Base-by-base conservation (phyloP, 1,140 invertebrate species). In the Bicyclus anynana region DNA sequence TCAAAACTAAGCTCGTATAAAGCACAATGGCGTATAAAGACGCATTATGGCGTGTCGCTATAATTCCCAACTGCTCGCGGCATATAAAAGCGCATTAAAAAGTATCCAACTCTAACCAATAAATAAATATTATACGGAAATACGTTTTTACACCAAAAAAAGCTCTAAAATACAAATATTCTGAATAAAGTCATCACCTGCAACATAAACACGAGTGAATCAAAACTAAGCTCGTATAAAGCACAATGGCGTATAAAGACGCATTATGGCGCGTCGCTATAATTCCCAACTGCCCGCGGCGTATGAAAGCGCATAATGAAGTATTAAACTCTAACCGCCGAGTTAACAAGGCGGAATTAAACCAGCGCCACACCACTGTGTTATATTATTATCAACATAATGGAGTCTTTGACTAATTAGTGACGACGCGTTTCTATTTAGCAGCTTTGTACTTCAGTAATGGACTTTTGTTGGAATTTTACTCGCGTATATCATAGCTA, bases 261-360 rank as follows among this genome's bases (percentile, higher is more conserved):
- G 9, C 40, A 20, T 44, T 44, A 44, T 44, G n/a, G 10, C 40
- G 56, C 42, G 20, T 35, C 40, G 47, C 50, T 57, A 54, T 60
- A 26, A 54, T 44, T 48, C 46, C 33, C 23, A 23, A 60, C 44
- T 60, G 52, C 44, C 58, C 58, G 51, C 14, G 48, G 58, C 52
- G 53, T 49, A 54, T 60, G 58, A 60, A 60, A 54, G 52, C 58
- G 48, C 58, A 54, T 60, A 54, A 60, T 60, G 51, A 60, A 54
- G 58, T 54, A 60, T 60, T 60, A 60, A 54, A 46, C 58, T 54
- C 54, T 60, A 60, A 60, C 51, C 48, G 48, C 51, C 18, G 53
- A 46, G 58, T 60, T 54, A 60, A 60, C 58, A 44, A 26, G 38
- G 29, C 50, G 47, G 52, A 59, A 53, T 59, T 59, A 59, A 59